phyloP scores from a whole-genome alignment of 2,797 vertebrate species.

The Poecilia gillii region DNA sequence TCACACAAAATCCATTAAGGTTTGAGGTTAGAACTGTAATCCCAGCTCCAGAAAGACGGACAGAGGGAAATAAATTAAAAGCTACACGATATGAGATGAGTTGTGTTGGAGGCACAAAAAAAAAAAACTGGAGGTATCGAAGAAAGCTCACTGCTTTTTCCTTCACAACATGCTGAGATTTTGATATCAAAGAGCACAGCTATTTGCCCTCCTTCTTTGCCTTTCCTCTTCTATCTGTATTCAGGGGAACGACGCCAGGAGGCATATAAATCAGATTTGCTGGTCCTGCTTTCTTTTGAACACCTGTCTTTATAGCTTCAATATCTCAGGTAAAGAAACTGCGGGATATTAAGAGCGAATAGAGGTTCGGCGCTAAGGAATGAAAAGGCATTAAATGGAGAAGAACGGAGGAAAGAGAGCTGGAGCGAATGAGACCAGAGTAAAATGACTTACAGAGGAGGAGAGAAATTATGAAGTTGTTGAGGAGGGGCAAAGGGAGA shows the following conservation, averaged over 20 bases:
- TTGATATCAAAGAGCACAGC: conserved; percentile 39
- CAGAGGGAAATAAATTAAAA: conserved; percentile 14
- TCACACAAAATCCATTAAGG: not conserved
- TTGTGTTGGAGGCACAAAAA: conserved; percentile 26
- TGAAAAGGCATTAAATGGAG: conserved; percentile 62
- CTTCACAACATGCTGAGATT: conserved; percentile 34
- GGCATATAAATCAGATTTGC: conserved; percentile 68
- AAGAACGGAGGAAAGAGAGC: conserved; percentile 58
- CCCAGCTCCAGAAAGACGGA: not conserved
- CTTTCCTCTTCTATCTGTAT: conserved; percentile 34
- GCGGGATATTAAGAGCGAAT: conserved; percentile 60
- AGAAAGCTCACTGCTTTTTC: conserved; percentile 23
- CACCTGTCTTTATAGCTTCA: conserved; percentile 73
- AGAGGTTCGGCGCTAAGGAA: conserved; percentile 50
- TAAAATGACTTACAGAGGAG: conserved; percentile 63
- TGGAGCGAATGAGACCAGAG: conserved; percentile 57
- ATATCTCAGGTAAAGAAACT: conserved; percentile 70
- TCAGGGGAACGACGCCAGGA: conserved; percentile 55
- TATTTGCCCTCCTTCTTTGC: conserved; percentile 29
- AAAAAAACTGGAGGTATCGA: conserved; percentile 34
- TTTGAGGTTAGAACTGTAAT: not conserved
- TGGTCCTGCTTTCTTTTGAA: conserved; percentile 65
- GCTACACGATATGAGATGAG: conserved; percentile 13
- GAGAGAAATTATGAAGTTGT: conserved; percentile 61
- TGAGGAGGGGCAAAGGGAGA: conserved; percentile 39